These are phyloP conservation scores for Todus mexicanus DNA, from an alignment of 2,797 vertebrate species.

Conservation along the genomic window DNA sequence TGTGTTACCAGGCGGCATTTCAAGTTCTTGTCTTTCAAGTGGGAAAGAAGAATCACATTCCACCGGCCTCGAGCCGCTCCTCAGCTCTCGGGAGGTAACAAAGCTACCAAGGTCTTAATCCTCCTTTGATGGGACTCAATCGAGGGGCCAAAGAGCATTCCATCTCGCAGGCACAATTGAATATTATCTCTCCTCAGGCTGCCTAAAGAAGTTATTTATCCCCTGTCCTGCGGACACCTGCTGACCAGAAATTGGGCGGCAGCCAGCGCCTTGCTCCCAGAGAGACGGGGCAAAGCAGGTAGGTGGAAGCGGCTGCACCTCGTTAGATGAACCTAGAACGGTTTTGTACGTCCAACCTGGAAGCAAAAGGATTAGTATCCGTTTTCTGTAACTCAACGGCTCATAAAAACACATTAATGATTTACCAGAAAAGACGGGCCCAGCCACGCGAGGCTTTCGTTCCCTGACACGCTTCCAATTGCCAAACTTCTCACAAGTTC, in stretches of 20 bases:
- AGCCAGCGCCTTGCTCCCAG: background rate
- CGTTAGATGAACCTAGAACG: background rate
- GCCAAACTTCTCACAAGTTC: background rate
- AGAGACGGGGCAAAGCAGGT: background rate
- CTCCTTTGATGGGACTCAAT: background rate
- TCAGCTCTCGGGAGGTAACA: background rate
- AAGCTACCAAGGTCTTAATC: background rate
- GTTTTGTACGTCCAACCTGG: fast-evolving
- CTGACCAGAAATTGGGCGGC: background rate
- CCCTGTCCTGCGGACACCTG: background rate
- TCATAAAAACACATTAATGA: fast-evolving
- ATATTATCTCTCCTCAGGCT: background rate
- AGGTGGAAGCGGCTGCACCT: background rate
- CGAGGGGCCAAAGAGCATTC: background rate
- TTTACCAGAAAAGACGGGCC: background rate
- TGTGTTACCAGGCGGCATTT: background rate
- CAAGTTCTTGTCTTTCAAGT: background rate
- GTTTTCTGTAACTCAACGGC: fast-evolving
- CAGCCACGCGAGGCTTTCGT: fast-evolving
- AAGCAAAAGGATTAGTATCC: fast-evolving
- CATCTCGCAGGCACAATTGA: background rate
- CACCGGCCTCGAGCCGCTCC: background rate
- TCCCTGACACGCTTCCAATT: fast-evolving
- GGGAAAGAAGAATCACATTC: background rate
- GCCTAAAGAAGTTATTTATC: background rate